A percentile compares a stretch with the other conserved stretches of the same genome.
These are phyloP conservation scores for Psylliodes chrysocephalus DNA, from an alignment of 2,888 invertebrate species.

Conservation along the genomic window DNA sequence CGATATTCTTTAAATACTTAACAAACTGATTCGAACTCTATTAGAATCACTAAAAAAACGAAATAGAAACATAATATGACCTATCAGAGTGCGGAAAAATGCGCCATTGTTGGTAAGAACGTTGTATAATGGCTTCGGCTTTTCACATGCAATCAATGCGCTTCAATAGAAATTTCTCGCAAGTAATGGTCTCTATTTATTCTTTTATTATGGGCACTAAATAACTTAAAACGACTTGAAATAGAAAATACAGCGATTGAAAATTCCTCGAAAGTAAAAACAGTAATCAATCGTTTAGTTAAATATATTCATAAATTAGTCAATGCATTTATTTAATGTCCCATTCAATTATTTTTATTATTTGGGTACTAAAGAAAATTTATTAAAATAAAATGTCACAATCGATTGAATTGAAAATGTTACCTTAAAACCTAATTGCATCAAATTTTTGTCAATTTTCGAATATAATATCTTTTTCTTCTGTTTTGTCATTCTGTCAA, in stretches of 20 bases:
- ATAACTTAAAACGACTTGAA: background rate
- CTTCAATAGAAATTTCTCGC: slow-evolving; percentile 14
- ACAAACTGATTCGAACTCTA: background rate
- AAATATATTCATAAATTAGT: too few relatives aligned
- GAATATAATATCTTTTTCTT: too few relatives aligned
- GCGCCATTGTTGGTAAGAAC: slow-evolving; percentile 10
- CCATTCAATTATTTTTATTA: too few relatives aligned
- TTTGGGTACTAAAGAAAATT: too few relatives aligned
- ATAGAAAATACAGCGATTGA: background rate
- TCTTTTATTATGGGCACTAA: slow-evolving; percentile 6
- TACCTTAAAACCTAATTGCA: too few relatives aligned
- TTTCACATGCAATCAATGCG: slow-evolving; percentile 22
- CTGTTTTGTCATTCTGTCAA: too few relatives aligned
- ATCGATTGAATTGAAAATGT: too few relatives aligned
- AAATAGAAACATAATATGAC: slow-evolving; percentile 4
- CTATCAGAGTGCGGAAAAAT: slow-evolving; percentile 19
- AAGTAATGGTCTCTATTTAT: slow-evolving; percentile 25
- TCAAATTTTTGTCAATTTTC: too few relatives aligned
- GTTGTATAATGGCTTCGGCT: slow-evolving; percentile 10
- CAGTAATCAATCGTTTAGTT: background rate
- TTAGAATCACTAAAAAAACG: background rate
- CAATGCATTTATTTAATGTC: too few relatives aligned
- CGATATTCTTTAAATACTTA: background rate
- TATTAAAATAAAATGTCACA: too few relatives aligned
- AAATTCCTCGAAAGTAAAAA: background rate